phyloP scores from a whole-genome alignment of 2,888 invertebrate genomes.

The Chalcosyrphus nemorum region DNA sequence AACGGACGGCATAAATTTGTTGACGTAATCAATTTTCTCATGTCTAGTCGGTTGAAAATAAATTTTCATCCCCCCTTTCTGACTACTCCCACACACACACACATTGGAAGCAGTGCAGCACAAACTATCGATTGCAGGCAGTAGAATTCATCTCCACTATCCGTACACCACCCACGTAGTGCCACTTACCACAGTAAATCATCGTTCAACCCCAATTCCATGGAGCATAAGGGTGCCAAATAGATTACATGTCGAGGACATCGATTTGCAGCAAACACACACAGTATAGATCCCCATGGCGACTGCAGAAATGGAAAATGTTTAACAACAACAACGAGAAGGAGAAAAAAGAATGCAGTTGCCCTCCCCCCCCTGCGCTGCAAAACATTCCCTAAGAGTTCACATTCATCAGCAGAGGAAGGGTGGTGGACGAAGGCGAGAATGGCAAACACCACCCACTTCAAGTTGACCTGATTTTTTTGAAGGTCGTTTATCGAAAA shows the following conservation, averaged over 20 bases:
- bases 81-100: background rate
- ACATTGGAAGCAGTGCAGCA: slow-evolving; percentile 1
- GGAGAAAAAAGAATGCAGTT: slow-evolving; percentile 27
- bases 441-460: slow-evolving; percentile 14
- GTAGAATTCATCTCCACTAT: slow-evolving; percentile 44
- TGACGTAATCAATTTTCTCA: slow-evolving; percentile 66
- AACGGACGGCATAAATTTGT: slow-evolving; percentile 39
- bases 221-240: slow-evolving; percentile 50
- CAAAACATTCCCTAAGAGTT: slow-evolving; percentile 1
- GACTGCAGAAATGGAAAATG: background rate
- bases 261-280: slow-evolving; percentile 44
- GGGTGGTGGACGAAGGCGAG: background rate
- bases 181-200: slow-evolving; percentile 49
- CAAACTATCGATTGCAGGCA: slow-evolving; percentile 42
- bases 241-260: slow-evolving; percentile 68
- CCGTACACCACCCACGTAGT: background rate
- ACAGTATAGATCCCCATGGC: slow-evolving; percentile 12
- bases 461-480: slow-evolving; percentile 70
- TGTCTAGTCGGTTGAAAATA: slow-evolving; percentile 43
- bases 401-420: slow-evolving; percentile 15
- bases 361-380: background rate
- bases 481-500: slow-evolving; percentile 69
- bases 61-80: background rate
- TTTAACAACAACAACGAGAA: no score
- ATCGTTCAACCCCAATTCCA: slow-evolving; percentile 60